Conservation (phyloP, 2,113 vertebrate species). For the Ibidorhyncha struthersii region DNA sequence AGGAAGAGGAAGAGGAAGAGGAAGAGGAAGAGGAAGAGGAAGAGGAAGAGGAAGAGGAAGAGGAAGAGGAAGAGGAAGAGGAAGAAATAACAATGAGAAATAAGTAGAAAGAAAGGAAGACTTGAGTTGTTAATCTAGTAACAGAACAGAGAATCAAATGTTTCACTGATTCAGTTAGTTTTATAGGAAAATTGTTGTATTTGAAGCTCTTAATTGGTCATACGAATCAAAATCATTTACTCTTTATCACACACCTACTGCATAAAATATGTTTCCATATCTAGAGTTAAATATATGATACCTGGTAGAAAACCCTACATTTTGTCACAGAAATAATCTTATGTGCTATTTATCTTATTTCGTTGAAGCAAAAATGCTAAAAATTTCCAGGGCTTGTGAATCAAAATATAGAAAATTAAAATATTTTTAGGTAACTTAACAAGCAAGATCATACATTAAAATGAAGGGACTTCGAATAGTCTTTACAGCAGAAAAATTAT, state of each 20-base stretch:
- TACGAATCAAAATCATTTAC: background rate
- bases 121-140: background rate
- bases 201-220: background rate
- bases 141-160: background rate
- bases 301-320: background rate
- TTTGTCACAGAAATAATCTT: background rate
- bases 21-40: background rate
- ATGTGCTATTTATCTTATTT: background rate
- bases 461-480: background rate
- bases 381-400: background rate
- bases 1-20: too few relatives aligned
- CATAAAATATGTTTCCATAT: background rate
- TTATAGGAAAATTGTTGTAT: background rate
- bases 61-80: too few relatives aligned
- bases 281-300: background rate
- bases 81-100: background rate
- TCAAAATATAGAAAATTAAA: background rate
- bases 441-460: background rate
- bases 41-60: too few relatives aligned
- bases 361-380: background rate
- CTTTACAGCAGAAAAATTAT: background rate
- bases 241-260: background rate
- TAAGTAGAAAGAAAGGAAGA: background rate
- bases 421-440: background rate
- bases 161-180: background rate